Percentiles rank a stretch among this genome's conserved stretches.
Conservation (phyloP, 2,888 invertebrate genomes). For the Drosophila picticornis region DNA sequence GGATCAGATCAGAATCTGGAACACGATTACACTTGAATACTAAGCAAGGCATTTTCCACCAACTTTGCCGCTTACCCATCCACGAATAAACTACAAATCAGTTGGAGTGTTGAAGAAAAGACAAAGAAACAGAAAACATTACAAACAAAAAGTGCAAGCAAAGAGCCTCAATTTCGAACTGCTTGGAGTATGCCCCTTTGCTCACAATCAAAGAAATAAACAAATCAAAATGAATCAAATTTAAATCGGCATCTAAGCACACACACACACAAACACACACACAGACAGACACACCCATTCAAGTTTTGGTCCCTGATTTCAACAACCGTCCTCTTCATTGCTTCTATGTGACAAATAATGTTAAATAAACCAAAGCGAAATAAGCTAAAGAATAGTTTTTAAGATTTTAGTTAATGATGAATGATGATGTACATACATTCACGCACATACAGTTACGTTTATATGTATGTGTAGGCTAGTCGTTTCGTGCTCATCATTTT, state of each 20-base stretch:
- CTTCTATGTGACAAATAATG: slow-evolving; percentile 82
- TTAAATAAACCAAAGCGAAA: slow-evolving; percentile 36
- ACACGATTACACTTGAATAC: neutral
- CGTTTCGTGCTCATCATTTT: slow-evolving; percentile 42
- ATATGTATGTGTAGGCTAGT: slow-evolving; percentile 27
- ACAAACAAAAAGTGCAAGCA: slow-evolving; percentile 10
- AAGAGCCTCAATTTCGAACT: slow-evolving; percentile 47
- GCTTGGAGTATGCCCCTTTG: slow-evolving; percentile 65
- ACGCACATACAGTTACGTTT: neutral
- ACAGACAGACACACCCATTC: neutral
- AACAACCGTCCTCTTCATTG: slow-evolving; percentile 78
- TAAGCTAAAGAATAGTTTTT: slow-evolving; percentile 1
- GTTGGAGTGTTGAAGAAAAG: neutral
- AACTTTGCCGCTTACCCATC: neutral
- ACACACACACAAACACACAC: slow-evolving; percentile 13
- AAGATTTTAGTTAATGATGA: slow-evolving; percentile 23
- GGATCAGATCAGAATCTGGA: slow-evolving; percentile 3
- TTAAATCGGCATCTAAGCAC: slow-evolving; percentile 41
- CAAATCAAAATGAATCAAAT: slow-evolving; percentile 19
- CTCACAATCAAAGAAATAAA: slow-evolving; percentile 57
- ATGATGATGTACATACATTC: neutral
- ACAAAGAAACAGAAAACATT: neutral
- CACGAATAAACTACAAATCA: slow-evolving; percentile 14
- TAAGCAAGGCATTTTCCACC: neutral
- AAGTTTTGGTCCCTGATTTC: slow-evolving; percentile 63